phyloP scores from a whole-genome alignment of 2,797 vertebrate genomes.

The Discoglossus pictus region DNA sequence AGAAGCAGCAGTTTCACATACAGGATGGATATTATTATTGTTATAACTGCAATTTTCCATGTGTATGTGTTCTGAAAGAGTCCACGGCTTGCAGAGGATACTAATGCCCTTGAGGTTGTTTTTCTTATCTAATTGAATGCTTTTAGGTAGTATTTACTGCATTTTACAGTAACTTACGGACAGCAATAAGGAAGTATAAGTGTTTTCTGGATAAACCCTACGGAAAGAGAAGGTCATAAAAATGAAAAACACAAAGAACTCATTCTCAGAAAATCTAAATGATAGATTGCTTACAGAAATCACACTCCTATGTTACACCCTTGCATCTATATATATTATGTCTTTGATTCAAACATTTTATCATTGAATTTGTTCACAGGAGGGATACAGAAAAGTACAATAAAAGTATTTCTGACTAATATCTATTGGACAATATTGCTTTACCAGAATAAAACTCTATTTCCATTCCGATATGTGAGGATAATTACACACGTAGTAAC shows the following conservation, averaged over 20 bases:
- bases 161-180: constrained; percentile 33
- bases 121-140: constrained; percentile 46
- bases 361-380: no score
- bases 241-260: constrained; percentile 31
- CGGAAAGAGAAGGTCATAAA: constrained; percentile 36
- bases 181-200: constrained; percentile 16
- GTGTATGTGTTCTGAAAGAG: constrained; percentile 37
- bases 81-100: constrained; percentile 30
- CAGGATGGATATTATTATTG: constrained; percentile 46
- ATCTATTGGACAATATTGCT: no score
- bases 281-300: constrained; percentile 17
- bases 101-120: constrained; percentile 25
- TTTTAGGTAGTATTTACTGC: constrained; percentile 29
- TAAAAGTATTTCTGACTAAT: no score
- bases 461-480: no score
- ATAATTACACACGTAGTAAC: no score
- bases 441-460: no score
- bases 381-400: no score
- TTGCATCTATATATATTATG: no score
- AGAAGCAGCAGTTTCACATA: constrained; percentile 30
- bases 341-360: no score
- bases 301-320: constrained; percentile 6
- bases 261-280: constrained; percentile 10
- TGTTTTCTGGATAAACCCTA: constrained; percentile 26
- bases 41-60: constrained; percentile 40